These are phyloP conservation scores for Limenitis arthemis DNA, from an alignment of 2,888 invertebrate genomes.

Conservation along the genomic window DNA sequence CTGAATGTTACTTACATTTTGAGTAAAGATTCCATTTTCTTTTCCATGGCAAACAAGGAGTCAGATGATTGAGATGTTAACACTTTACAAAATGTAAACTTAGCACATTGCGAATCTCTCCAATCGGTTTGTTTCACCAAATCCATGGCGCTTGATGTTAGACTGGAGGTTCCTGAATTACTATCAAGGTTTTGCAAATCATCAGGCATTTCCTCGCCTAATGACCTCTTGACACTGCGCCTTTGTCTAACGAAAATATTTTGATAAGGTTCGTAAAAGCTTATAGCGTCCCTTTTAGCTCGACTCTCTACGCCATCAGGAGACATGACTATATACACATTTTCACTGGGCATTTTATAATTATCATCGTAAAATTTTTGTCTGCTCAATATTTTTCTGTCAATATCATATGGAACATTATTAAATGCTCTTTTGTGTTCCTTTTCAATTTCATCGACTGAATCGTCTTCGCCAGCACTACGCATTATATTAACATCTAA, in stretches of 20 bases:
- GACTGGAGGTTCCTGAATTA: slow-evolving; percentile 36
- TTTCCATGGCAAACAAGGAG: slow-evolving; percentile 82
- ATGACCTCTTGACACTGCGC: slow-evolving; percentile 44
- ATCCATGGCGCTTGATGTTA: slow-evolving; percentile 59
- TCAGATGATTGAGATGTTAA: slow-evolving; percentile 79
- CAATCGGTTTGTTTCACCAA: slow-evolving; percentile 73
- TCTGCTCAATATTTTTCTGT: slow-evolving; percentile 54
- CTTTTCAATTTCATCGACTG: slow-evolving; percentile 56
- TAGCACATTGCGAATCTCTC: slow-evolving; percentile 84
- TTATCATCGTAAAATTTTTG: slow-evolving; percentile 63
- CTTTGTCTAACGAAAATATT: slow-evolving; percentile 41
- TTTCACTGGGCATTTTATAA: slow-evolving; percentile 69
- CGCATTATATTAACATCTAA: slow-evolving; percentile 76
- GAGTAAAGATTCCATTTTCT: slow-evolving; percentile 82
- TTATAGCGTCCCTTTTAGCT: slow-evolving; percentile 47
- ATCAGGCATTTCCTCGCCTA: slow-evolving; percentile 55
- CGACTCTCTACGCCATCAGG: slow-evolving; percentile 48
- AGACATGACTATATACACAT: slow-evolving; percentile 67
- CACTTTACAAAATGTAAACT: slow-evolving; percentile 82
- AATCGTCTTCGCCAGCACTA: slow-evolving; percentile 58
- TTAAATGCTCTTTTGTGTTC: slow-evolving; percentile 72
- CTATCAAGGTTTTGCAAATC: slow-evolving; percentile 54
- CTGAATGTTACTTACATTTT: slow-evolving; percentile 81
- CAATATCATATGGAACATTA: slow-evolving; percentile 50
- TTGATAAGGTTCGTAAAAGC: slow-evolving; percentile 41